Evolutionary conservation across 2,888 invertebrate genomes (phyloP), one percentile per base, ranked within the genome.

Genomic region (Aporophyla nigra): DNA sequence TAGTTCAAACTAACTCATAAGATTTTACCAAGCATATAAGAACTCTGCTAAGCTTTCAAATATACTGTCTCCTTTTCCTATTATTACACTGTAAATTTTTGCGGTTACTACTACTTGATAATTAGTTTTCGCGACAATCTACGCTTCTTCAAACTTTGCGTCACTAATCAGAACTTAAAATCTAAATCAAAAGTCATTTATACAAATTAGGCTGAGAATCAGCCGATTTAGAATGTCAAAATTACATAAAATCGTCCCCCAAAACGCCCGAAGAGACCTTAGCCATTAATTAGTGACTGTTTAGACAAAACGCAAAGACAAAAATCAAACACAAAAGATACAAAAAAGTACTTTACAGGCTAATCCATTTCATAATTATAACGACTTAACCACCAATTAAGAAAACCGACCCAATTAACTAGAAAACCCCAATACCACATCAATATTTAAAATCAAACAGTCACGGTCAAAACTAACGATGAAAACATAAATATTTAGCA

Each of bases 401-500:
- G 16, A 33, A 68, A 49, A 16, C 24, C 2, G 43, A 12, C 7
- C 14, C 58, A 76, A 76, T 76, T 59, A 76, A 10, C 0, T 5
- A 33, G 49, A 43, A 49, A 14, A n/a, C 40, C 43, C 33, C 16
- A 2, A 3, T 10, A 46, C 2, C 9, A 21, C 46, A 59, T 69
- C 7, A 27, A 69, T 80, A 80, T 66, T 82, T 21, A 51, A 68
- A n/a, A 53, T 9, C 27, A 43, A 53, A 14, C 65, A 54, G 56
- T 76, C 72, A 73, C 19, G 67, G 81, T 53, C 81, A 68, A 51
- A 75, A 62, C 71, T 70, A 84, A 80, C 79, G 67, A 74, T 40
- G 21, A 46, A 56, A 51, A 66, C 63, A 71, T 73, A 76, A 84
- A 83, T 81, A 76, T 83, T 83, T 76, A 83, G 76, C 56, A 65